Percentiles rank a stretch among this genome's conserved stretches.
These are phyloP conservation scores for Pristis pectinata DNA, from an alignment of 2,797 vertebrate genomes.

Conservation along the genomic window DNA sequence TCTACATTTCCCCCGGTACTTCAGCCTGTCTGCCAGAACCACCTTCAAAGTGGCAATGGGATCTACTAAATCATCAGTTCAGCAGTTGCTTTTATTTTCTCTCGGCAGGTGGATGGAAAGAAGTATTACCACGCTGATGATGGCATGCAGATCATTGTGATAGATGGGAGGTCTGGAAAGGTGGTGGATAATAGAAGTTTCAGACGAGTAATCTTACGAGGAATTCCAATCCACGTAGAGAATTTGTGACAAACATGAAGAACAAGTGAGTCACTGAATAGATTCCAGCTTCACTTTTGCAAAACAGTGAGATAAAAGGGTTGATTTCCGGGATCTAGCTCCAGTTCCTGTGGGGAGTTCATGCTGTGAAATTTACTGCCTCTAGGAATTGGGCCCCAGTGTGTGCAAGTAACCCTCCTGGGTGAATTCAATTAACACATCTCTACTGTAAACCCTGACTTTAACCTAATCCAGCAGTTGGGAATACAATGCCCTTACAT, in stretches of 20 bases:
- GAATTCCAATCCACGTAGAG: conserved; percentile 78
- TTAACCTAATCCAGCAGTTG: background rate
- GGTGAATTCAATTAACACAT: background rate
- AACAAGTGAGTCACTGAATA: conserved; percentile 65
- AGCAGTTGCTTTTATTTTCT: background rate
- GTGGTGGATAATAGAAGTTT: conserved; percentile 67
- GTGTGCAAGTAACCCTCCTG: background rate
- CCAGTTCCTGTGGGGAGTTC: background rate
- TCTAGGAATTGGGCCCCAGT: background rate
- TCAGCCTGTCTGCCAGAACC: background rate
- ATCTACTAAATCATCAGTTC: too few species aligned
- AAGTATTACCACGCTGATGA: conserved; percentile 75
- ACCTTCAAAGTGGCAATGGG: too few species aligned
- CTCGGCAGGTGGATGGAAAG: conserved; percentile 69
- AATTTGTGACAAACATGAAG: conserved; percentile 68
- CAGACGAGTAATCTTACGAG: conserved; percentile 72
- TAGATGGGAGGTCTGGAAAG: conserved; percentile 70
- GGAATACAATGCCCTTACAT: too few species aligned
- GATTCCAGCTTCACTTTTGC: background rate
- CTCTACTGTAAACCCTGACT: background rate
- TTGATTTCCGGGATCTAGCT: background rate
- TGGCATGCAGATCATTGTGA: conserved; percentile 75
- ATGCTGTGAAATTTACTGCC: background rate
- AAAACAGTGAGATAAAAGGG: too few species aligned
- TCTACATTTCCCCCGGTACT: background rate